phyloP scores from a whole-genome alignment of 1,140 invertebrate genomes.

The Gerris buenoi region DNA sequence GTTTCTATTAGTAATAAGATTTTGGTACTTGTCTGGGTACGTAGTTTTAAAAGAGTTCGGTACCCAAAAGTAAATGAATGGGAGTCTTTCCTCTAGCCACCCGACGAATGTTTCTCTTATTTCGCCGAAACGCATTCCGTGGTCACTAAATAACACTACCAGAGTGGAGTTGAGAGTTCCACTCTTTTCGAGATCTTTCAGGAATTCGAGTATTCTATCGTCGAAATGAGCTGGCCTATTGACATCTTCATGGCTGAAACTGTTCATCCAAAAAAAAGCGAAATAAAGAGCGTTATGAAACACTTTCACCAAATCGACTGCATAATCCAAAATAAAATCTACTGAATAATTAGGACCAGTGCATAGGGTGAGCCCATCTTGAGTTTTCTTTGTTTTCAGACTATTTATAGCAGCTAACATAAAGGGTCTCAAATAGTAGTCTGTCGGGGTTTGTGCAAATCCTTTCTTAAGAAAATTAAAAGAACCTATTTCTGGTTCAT shows the following conservation, averaged over 20 bases:
- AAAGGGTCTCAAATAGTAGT: constrained; percentile 67
- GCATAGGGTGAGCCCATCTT: constrained; percentile 20
- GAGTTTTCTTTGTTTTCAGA: constrained; percentile 14
- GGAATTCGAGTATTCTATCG: constrained; percentile 36
- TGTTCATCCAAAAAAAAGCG: constrained; percentile 63
- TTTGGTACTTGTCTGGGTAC: constrained; percentile 44
- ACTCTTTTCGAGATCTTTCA: constrained; percentile 38
- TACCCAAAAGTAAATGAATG: constrained; percentile 57
- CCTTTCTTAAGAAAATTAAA: constrained; percentile 70
- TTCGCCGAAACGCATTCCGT: constrained; percentile 75
- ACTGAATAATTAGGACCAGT: constrained; percentile 18
- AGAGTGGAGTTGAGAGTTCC: constrained; percentile 48
- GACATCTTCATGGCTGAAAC: constrained; percentile 58
- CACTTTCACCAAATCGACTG: constrained; percentile 38
- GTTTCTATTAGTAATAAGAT: constrained; percentile 52
- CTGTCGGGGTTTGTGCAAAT: constrained; percentile 59
- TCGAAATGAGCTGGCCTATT: constrained; percentile 57
- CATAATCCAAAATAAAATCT: constrained; percentile 22
- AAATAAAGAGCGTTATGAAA: constrained; percentile 45
- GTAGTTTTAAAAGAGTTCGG: constrained; percentile 51
- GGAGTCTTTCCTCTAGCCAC: constrained; percentile 75
- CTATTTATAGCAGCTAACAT: constrained; percentile 40
- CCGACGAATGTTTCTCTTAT: constrained; percentile 67
- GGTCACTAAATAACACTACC: constrained; percentile 77
- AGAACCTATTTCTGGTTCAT: constrained; percentile 51